Conservation (phyloP, 37 sponge, comb jelly and placozoan species). For the Spongilla lacustris region DNA sequence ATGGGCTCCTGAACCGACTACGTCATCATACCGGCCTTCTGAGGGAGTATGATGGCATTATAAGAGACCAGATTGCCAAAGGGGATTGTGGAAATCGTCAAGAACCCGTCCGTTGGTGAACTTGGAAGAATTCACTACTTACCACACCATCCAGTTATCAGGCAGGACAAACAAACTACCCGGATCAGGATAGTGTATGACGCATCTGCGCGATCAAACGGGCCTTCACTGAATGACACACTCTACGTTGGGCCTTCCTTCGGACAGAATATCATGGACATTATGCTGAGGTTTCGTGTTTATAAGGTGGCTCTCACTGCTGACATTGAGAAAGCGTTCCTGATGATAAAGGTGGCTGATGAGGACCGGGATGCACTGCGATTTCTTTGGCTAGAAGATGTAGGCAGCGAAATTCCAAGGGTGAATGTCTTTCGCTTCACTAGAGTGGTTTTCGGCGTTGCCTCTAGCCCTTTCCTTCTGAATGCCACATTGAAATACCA, state of each 20-base stretch:
- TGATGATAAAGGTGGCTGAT: conserved; percentile 7
- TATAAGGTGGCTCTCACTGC: conserved; percentile 6
- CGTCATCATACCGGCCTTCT: conserved; percentile 11
- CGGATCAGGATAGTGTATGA: conserved; percentile 16
- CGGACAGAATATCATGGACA: conserved; percentile 2
- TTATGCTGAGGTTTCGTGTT: conserved; percentile 1
- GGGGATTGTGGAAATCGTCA: conserved; percentile 17
- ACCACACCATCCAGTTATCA: conserved; percentile 21
- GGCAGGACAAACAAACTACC: conserved; percentile 3
- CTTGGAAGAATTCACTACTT: background rate
- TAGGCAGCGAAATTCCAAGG: background rate
- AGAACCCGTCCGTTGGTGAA: background rate
- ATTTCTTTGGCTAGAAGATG: conserved; percentile 4
- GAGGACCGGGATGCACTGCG: conserved; percentile 3
- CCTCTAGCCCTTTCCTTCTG: conserved; percentile 33
- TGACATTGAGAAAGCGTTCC: conserved; percentile 12
- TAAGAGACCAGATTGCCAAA: conserved; percentile 22
- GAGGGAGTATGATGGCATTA: conserved; percentile 11
- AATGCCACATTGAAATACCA: conserved; percentile 21
- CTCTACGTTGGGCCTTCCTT: conserved; percentile 1
- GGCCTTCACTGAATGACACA: background rate
- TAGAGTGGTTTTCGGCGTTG: conserved; percentile 16
- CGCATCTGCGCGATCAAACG: conserved; percentile 5
- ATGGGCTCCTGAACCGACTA: conserved; percentile 16
- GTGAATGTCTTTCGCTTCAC: background rate